Conservation (phyloP, 2,113 vertebrate genomes). For the Paradoxurus hermaphroditus region DNA sequence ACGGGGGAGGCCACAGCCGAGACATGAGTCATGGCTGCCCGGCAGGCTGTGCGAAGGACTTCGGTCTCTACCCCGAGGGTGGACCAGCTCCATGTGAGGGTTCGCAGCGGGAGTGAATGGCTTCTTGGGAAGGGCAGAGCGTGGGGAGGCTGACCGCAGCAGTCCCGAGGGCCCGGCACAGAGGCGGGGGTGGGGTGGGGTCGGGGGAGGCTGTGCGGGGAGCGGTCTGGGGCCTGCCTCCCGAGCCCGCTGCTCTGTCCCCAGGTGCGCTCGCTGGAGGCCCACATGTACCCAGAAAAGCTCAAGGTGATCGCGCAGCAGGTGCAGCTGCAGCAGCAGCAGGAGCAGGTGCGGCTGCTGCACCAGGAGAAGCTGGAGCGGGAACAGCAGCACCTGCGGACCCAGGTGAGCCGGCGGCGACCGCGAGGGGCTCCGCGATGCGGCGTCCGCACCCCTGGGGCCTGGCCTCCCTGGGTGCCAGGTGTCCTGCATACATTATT, state of each 20-base stretch:
- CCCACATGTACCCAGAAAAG: slow-evolving; percentile 97
- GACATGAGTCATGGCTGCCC: not conserved
- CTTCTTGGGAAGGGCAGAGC: not conserved
- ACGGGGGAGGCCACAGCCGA: not conserved
- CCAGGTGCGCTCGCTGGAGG: slow-evolving; percentile 95
- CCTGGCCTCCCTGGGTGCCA: not conserved
- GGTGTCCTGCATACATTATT: not conserved
- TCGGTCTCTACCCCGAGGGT: not conserved
- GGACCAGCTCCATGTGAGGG: not conserved
- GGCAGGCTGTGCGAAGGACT: not conserved
- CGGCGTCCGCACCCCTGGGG: rapidly evolving
- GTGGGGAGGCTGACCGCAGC: not conserved
- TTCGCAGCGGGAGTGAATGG: not conserved
- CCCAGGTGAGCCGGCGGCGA: slow-evolving; percentile 85
- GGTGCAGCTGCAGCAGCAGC: slow-evolving; percentile 93
- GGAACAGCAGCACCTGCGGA: slow-evolving; percentile 86
- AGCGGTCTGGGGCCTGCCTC: not conserved
- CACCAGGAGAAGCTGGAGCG: slow-evolving; percentile 91
- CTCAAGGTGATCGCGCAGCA: slow-evolving; percentile 96
- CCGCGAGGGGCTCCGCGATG: rapidly evolving
- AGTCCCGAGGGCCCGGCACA: not conserved
- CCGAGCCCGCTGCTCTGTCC: not conserved
- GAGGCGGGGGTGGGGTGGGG: not conserved
- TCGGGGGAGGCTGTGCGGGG: no score
- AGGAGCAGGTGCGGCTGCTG: slow-evolving; percentile 90